Percentiles rank a stretch among this genome's conserved stretches.
Evolutionary conservation across 1,140 invertebrate genomes (phyloP).

Genomic region (Diorhabda carinulata): DNA sequence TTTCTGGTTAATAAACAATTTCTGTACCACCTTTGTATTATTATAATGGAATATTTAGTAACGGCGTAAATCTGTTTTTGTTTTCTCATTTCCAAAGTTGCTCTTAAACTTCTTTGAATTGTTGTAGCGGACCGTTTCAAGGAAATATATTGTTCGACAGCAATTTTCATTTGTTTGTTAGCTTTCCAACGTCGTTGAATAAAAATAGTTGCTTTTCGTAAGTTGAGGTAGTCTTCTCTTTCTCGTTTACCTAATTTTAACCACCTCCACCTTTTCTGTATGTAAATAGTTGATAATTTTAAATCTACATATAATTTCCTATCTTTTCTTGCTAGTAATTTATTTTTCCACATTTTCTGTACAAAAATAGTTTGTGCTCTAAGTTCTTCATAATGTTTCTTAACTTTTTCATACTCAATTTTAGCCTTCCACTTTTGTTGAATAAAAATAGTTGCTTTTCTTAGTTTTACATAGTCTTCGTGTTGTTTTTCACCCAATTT

Average conservation of each 20-base stretch:
- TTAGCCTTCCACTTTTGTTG: slow-evolving; percentile 50
- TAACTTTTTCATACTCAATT: slow-evolving; percentile 35
- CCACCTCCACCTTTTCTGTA: slow-evolving; percentile 42
- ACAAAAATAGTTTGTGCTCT: slow-evolving; percentile 16
- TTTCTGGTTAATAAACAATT: slow-evolving; percentile 35
- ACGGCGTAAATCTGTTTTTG: slow-evolving; percentile 10
- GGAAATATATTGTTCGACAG: not conserved
- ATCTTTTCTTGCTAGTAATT: slow-evolving; percentile 21
- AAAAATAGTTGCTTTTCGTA: slow-evolving; percentile 28
- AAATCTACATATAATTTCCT: slow-evolving; percentile 20
- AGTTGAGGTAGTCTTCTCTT: slow-evolving; percentile 16
- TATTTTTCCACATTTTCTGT: slow-evolving; percentile 44
- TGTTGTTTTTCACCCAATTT: slow-evolving; percentile 24
- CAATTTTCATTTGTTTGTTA: not conserved
- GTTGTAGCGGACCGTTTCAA: slow-evolving; percentile 30
- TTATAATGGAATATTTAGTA: slow-evolving; percentile 32
- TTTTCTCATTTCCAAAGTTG: slow-evolving; percentile 33
- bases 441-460: slow-evolving; percentile 45
- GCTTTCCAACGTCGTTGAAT: slow-evolving; percentile 38
- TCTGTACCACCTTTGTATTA: slow-evolving; percentile 47
- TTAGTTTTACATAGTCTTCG: slow-evolving; percentile 40
- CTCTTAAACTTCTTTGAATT: slow-evolving; percentile 50
- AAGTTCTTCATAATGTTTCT: slow-evolving; percentile 26
- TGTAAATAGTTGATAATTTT: slow-evolving; percentile 29
- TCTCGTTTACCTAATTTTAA: slow-evolving; percentile 1